These are phyloP conservation scores for Agrilus mali DNA, from an alignment of 2,888 invertebrate genomes.

Conservation along the genomic window DNA sequence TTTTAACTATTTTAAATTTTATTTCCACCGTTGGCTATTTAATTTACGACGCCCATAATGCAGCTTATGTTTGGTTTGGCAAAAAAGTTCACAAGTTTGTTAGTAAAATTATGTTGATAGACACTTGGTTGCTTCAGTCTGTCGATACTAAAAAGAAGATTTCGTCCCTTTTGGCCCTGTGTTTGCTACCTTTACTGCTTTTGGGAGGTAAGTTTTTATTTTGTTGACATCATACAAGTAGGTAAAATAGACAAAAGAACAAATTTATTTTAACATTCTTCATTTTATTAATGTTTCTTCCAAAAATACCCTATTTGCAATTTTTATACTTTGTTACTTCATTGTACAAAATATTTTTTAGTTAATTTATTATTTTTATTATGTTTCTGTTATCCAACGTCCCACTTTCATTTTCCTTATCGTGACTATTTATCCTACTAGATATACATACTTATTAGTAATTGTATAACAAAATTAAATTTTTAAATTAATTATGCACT, in stretches of 20 bases:
- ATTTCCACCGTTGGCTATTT: constrained; percentile 17
- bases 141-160: constrained; percentile 15
- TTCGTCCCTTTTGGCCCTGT: constrained; percentile 23
- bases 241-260: no score
- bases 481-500: no score
- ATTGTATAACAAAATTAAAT: no score
- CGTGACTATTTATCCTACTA: no score
- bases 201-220: constrained; percentile 40
- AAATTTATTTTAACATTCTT: no score
- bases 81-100: constrained; percentile 24
- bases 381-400: no score
- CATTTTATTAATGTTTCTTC: no score
- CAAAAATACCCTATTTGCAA: no score
- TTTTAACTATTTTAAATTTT: constrained; percentile 15
- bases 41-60: constrained; percentile 17
- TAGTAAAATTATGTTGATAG: constrained; percentile 29
- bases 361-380: no score
- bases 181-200: constrained; percentile 41
- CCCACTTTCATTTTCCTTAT: no score
- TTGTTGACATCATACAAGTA: no score
- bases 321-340: constrained; percentile 3
- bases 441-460: no score
- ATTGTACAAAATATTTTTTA: not conserved
- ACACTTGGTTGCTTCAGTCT: constrained; percentile 27
- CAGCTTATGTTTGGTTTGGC: constrained; percentile 19